These are phyloP conservation scores for Xanthorhoe spadicearia DNA, from an alignment of 2,888 invertebrate species.

Conservation along the genomic window DNA sequence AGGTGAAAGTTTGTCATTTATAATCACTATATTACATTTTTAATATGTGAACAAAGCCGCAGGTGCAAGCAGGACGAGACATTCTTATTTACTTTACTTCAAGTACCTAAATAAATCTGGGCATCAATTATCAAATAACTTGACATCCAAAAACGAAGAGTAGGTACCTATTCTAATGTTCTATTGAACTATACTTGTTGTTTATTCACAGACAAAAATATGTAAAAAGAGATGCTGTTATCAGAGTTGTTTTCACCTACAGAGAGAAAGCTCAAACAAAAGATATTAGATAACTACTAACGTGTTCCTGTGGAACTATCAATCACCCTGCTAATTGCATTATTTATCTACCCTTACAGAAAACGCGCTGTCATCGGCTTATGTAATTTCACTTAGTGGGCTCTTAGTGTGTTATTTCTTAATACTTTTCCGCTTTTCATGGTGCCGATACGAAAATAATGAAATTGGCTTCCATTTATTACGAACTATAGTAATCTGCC, in stretches of 20 bases:
- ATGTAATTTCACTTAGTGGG: conserved; percentile 77
- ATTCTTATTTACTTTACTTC: too few relatives aligned
- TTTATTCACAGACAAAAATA: conserved; percentile 8
- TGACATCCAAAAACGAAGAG: too few relatives aligned
- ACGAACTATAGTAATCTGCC: conserved; percentile 9
- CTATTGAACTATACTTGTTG: too few relatives aligned
- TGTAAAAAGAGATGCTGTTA: conserved; percentile 5
- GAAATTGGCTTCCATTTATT: conserved; percentile 47
- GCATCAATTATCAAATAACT: too few relatives aligned
- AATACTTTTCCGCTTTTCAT: conserved; percentile 62
- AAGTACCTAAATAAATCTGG: too few relatives aligned
- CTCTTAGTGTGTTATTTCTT: conserved; percentile 66
- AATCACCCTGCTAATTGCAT: conserved; percentile 76
- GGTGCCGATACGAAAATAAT: conserved; percentile 49
- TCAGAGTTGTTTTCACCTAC: conserved; percentile 25
- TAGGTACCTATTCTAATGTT: too few relatives aligned
- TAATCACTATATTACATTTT: too few relatives aligned
- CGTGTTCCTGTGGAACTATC: conserved; percentile 57
- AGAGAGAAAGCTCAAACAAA: conserved; percentile 11
- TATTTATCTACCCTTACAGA: conserved; percentile 73
- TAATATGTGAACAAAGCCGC: too few relatives aligned
- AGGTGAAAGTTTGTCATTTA: too few relatives aligned
- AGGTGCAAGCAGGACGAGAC: too few relatives aligned
- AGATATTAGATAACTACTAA: conserved; percentile 37
- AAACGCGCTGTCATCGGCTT: conserved; percentile 72